These are phyloP conservation scores for Danaus plexippus DNA, from an alignment of 1,140 invertebrate genomes.

Conservation along the genomic window DNA sequence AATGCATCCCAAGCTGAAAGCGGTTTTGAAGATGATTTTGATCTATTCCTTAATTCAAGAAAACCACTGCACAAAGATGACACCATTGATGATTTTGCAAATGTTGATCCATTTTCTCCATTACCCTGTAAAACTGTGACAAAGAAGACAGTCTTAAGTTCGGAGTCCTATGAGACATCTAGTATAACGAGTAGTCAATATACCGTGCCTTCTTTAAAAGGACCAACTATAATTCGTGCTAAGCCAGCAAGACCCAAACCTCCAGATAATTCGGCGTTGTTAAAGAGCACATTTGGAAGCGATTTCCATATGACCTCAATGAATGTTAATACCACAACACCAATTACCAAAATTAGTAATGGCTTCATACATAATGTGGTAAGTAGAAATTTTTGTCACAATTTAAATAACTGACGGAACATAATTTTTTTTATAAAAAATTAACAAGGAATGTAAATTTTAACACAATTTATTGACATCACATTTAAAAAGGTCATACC, in stretches of 20 bases:
- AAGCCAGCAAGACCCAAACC: conserved; percentile 84
- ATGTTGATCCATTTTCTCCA: conserved; percentile 64
- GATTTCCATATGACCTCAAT: conserved; percentile 48
- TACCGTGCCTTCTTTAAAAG: conserved; percentile 56
- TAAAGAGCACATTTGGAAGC: conserved; percentile 52
- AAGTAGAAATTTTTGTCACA: conserved; percentile 29
- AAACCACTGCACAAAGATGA: conserved; percentile 68
- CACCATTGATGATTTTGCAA: conserved; percentile 61
- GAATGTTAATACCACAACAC: conserved; percentile 58
- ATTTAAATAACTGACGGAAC: not conserved
- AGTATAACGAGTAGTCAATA: conserved; percentile 59
- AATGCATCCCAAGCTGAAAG: conserved; percentile 82
- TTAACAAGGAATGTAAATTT: not conserved
- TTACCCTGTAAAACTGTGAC: conserved; percentile 36
- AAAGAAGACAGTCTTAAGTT: conserved; percentile 38
- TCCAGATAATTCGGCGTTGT: conserved; percentile 68
- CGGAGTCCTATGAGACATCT: conserved; percentile 48
- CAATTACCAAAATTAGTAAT: conserved; percentile 54
- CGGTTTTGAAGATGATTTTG: conserved; percentile 84
- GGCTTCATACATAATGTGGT: conserved; percentile 49
- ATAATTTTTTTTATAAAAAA: not conserved
- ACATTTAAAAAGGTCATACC: too few species aligned
- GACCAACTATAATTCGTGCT: conserved; percentile 79
- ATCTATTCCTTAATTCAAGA: conserved; percentile 71
- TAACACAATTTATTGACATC: too few species aligned